Percentiles rank a stretch among this genome's conserved stretches.
phyloP scores from a whole-genome alignment of 2,113 vertebrate genomes.

The Xiphophorus hellerii region DNA sequence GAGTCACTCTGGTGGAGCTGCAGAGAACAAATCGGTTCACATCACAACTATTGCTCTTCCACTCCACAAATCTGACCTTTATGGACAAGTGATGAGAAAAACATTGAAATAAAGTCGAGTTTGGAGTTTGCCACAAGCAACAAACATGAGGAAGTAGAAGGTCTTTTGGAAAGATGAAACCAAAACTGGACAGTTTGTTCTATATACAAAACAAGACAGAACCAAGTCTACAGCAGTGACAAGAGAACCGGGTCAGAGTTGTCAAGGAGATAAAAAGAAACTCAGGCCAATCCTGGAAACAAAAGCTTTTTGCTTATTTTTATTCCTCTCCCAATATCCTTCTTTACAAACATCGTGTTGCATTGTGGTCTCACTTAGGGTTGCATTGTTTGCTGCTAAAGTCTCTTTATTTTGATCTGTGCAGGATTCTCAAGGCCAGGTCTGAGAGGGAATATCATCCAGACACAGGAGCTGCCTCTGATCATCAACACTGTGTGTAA shows the following conservation, averaged over 20 bases:
- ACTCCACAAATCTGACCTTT: neutral
- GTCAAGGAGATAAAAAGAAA: neutral
- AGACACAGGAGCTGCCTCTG: slow-evolving; percentile 86
- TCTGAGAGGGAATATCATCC: slow-evolving; percentile 82
- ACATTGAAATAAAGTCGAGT: neutral
- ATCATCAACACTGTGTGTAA: slow-evolving; percentile 82
- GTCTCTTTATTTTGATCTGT: neutral
- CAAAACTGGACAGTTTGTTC: neutral
- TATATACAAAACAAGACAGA: neutral
- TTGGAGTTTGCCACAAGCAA: neutral
- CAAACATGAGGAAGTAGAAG: neutral
- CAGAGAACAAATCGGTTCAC: neutral
- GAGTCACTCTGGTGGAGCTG: neutral
- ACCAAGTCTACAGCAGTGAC: neutral
- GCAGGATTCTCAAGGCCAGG: slow-evolving; percentile 86
- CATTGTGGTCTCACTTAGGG: neutral
- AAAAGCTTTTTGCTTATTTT: neutral
- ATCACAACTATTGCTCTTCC: neutral
- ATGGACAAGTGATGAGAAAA: neutral
- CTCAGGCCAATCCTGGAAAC: neutral
- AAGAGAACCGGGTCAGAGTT: neutral
- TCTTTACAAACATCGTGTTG: neutral
- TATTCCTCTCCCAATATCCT: too few relatives aligned
- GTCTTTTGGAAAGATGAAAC: neutral
- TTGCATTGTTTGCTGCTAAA: neutral